These are phyloP conservation scores for Philereme transversata DNA, from an alignment of 2,888 invertebrate genomes.

Conservation along the genomic window DNA sequence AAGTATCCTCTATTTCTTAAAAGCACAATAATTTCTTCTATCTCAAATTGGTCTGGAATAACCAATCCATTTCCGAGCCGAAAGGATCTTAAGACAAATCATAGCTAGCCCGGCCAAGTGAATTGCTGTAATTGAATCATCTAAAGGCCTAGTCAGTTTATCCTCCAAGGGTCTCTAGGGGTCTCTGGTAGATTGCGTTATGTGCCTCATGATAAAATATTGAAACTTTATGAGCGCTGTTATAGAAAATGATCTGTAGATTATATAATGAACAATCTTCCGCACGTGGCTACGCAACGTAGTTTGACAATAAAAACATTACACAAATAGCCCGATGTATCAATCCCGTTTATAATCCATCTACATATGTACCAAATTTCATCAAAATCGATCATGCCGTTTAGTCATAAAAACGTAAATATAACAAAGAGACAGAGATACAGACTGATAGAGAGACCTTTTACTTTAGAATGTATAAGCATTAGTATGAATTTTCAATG, in stretches of 20 bases:
- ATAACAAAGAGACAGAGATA: too few relatives aligned
- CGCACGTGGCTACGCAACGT: too few relatives aligned
- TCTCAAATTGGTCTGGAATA: constrained; percentile 22
- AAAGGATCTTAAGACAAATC: constrained; percentile 37
- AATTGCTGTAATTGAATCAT: constrained; percentile 45
- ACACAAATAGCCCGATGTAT: too few relatives aligned
- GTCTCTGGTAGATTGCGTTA: constrained; percentile 35
- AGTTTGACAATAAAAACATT: too few relatives aligned
- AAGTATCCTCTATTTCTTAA: not conserved
- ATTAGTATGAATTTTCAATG: too few relatives aligned
- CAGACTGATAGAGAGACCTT: too few relatives aligned
- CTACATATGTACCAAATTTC: too few relatives aligned
- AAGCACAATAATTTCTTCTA: constrained; percentile 25
- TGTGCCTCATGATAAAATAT: constrained; percentile 39
- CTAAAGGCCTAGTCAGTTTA: constrained; percentile 35
- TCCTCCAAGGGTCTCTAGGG: constrained; percentile 32
- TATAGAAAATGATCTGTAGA: constrained; percentile 20
- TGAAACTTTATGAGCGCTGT: constrained; percentile 33
- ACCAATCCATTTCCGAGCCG: constrained; percentile 35
- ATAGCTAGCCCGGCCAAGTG: constrained; percentile 34
- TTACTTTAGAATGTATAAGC: too few relatives aligned
- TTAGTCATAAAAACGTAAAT: too few relatives aligned
- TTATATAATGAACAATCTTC: too few relatives aligned
- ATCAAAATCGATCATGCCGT: too few relatives aligned
- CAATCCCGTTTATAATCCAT: too few relatives aligned